Evolutionary conservation across 2,888 invertebrate genomes (phyloP), one percentile per base, ranked within the genome.

Genomic region (Ptilodon capucinus): DNA sequence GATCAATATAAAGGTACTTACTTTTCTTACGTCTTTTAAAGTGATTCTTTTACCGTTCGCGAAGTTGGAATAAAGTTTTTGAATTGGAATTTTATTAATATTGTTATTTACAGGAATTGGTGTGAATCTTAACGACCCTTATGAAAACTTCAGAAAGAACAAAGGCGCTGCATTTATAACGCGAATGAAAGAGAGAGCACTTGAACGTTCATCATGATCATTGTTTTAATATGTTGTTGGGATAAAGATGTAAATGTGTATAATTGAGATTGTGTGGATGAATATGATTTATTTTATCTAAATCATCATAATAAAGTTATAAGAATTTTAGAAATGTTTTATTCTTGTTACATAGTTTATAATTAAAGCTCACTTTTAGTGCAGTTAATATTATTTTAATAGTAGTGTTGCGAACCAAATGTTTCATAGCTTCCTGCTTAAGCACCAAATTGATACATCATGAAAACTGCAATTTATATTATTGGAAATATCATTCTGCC

Each of bases 101-200:
- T 25, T 25, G 11, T 28, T 14, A 56, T 61, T 77, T 59, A 39
- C 93, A 93, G 99, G 99, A 56, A 94, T 99, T 51, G 99, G 99
- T 39, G 95, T 97, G 57, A 96, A 96, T 81, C 90, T 97, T 53
- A 97, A 97, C 76, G 99, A 99, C 90, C 98, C 98, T 0, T 99
- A 98, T 77, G 99, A 99, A 87, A 97, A 97, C 88, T 99, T 98
- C 89, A 94, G 99, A 65, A 99, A 99, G 91, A 97, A 96, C 86
- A 97, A 97, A 88, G 97, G 97, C 50, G 97, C 97, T 73, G 97
- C 97, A 63, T 98, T 97, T 91, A 97, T 98, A 56, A 97, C 97
- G 55, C 92, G 98, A 71, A 98, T 98, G 97, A 96, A 97, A 81
- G 96, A 97, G 38, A 92, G 97, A 76, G 96, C 96, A 14, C 95